Evolutionary conservation across 2,888 invertebrate species (phyloP).

Genomic region (Malachius bipustulatus): DNA sequence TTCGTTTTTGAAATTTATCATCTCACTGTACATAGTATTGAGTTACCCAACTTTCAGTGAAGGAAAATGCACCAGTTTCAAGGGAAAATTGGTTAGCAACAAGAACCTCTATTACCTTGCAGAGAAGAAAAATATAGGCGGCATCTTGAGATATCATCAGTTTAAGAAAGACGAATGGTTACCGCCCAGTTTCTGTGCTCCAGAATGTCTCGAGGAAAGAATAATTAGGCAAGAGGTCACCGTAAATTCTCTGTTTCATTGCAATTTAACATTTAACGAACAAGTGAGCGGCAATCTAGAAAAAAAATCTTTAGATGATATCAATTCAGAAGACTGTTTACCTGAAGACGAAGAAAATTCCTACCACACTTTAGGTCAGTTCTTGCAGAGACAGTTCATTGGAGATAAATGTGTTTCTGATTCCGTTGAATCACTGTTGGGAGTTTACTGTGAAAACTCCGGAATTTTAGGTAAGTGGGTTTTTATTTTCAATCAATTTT

Average conservation of each 20-base stretch:
- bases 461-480: conserved; percentile 32
- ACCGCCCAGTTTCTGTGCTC: conserved; percentile 63
- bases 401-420: conserved; percentile 66
- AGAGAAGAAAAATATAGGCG: conserved; percentile 41
- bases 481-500: too few species aligned
- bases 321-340: conserved; percentile 20
- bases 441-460: conserved; percentile 51
- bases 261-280: conserved; percentile 38
- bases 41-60: conserved; percentile 59
- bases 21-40: conserved; percentile 59
- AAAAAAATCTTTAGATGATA: conserved; percentile 18
- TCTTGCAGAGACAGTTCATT: conserved; percentile 39
- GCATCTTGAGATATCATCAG: conserved; percentile 49
- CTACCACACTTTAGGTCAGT: conserved; percentile 33
- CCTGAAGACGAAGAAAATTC: conserved; percentile 24
- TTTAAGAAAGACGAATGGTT: conserved; percentile 67
- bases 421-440: conserved; percentile 75
- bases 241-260: conserved; percentile 37
- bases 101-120: conserved; percentile 75
- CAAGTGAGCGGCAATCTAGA: conserved; percentile 24
- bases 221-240: conserved; percentile 37
- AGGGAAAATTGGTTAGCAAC: conserved; percentile 65
- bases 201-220: conserved; percentile 32
- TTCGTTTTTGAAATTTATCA: conserved; percentile 71
- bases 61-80: conserved; percentile 64